phyloP scores from a whole-genome alignment of 2,888 invertebrate species.

The Meganola albula region DNA sequence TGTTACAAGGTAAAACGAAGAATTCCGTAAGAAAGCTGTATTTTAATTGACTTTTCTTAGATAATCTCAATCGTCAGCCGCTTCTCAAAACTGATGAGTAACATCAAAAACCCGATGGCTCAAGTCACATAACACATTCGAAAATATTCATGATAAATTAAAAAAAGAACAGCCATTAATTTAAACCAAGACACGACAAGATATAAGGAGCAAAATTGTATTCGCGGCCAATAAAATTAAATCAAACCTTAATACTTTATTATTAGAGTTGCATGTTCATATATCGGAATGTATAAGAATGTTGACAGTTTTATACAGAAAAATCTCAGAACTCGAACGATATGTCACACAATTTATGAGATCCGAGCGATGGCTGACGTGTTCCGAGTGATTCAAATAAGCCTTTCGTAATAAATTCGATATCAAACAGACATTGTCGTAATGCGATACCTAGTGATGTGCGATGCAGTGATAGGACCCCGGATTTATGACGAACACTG shows the following conservation, averaged over 20 bases:
- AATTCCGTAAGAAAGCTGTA: too few species aligned
- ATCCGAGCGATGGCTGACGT: conserved; percentile 55
- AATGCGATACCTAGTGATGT: conserved; percentile 62
- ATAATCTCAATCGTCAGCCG: conserved; percentile 34
- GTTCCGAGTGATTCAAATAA: conserved; percentile 58
- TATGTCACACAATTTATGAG: conserved; percentile 73
- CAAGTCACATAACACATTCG: conserved; percentile 38
- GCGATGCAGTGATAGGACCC: conserved; percentile 56
- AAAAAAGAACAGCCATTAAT: conserved; percentile 64
- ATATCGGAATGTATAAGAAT: conserved; percentile 25
- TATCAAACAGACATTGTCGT: conserved; percentile 69
- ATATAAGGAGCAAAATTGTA: conserved; percentile 40
- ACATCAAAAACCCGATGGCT: conserved; percentile 35
- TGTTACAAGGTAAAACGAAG: neutral
- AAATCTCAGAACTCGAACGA: conserved; percentile 60
- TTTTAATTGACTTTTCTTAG: conserved; percentile 35
- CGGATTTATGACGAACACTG: conserved; percentile 58
- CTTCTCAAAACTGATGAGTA: conserved; percentile 41
- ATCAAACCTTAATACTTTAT: conserved; percentile 33
- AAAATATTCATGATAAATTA: conserved; percentile 59
- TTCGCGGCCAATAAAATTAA: conserved; percentile 23
- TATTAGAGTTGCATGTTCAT: conserved; percentile 32
- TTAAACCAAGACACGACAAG: conserved; percentile 52
- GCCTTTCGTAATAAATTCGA: conserved; percentile 61
- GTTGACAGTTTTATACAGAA: conserved; percentile 43